Evolutionary conservation across 2,113 vertebrate species (phyloP), one percentile per base, ranked within the genome.

Genomic region (Scortum barcoo): DNA sequence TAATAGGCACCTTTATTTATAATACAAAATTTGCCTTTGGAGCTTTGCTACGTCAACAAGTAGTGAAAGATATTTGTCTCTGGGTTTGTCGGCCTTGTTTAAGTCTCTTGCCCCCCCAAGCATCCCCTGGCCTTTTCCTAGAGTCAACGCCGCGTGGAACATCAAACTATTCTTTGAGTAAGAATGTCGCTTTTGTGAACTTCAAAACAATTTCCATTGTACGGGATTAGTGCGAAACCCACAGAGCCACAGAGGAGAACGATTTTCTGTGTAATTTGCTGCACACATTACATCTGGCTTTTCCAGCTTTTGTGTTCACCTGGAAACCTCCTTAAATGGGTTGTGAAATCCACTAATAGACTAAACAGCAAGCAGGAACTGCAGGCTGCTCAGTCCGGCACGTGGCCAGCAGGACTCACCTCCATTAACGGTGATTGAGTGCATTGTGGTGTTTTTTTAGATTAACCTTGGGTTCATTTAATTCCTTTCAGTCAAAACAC

Each of bases 321-420:
- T 87, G 60, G 44, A 84, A 85, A 84, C 82, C 68, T 83, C 50
- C 74, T 80, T 76, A 76, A 90, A 89, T 85, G 76, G 74, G 20
- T 86, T 87, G 67, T 85, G 53, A 87, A 86, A 89, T 89, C 69
- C 80, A 81, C 79, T 89, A 81, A 83, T 83, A 44, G 83, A 78
- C 76, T 19, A 26, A 83, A 74, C 58, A 87, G 78, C 51, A 19
- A 22, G 50, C 40, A 38, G 40, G 24, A 57, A 44, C 54, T 2
- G 8, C 51, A 56, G 56, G 76, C 58, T 20, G 14, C 48, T 87
- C 30, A 0, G 54, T 69, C 51, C 86, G 83, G 72, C 58, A 1
- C 57, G 33, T 53, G 56, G 81, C 65, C 66, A 12, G 44, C 44
- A 67, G 58, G 78, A 75, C 79, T 84, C 57, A 19, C 76, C 78